phyloP scores from a whole-genome alignment of 2,797 vertebrate species.

The Neosalanx taihuensis region DNA sequence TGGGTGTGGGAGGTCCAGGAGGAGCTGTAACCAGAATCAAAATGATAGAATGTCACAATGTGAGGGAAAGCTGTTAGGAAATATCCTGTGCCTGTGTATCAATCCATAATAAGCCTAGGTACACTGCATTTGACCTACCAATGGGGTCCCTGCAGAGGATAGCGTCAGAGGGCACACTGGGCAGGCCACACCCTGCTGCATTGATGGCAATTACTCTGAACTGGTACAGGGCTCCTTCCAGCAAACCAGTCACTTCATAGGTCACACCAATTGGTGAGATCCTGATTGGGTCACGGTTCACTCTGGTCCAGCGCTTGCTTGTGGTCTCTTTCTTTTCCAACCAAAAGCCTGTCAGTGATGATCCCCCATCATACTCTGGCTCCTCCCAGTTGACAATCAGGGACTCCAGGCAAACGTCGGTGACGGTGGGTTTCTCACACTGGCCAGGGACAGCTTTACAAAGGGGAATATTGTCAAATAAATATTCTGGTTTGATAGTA shows the following conservation, averaged over 20 bases:
- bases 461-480: slow-evolving; percentile 19
- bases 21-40: slow-evolving; percentile 76
- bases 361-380: slow-evolving; percentile 94
- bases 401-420: slow-evolving; percentile 85
- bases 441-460: slow-evolving; percentile 90
- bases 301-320: slow-evolving; percentile 90
- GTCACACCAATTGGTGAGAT: slow-evolving; percentile 90
- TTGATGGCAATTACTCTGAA: slow-evolving; percentile 92
- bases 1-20: slow-evolving; percentile 91
- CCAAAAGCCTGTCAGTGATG: slow-evolving; percentile 90
- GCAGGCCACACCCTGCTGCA: slow-evolving; percentile 88
- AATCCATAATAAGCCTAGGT: neutral
- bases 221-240: slow-evolving; percentile 89
- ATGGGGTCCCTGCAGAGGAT: slow-evolving; percentile 89
- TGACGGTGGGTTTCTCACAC: slow-evolving; percentile 93
- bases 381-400: slow-evolving; percentile 98
- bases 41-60: slow-evolving; percentile 9
- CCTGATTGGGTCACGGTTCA: slow-evolving; percentile 88
- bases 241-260: slow-evolving; percentile 84
- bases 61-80: neutral
- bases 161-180: slow-evolving; percentile 92
- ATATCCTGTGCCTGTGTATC: neutral
- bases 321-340: slow-evolving; percentile 94
- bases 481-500: slow-evolving; percentile 2
- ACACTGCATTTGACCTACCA: slow-evolving; percentile 69